Conservation (phyloP, 2,888 invertebrate genomes). For the Patella ulyssiponensis region DNA sequence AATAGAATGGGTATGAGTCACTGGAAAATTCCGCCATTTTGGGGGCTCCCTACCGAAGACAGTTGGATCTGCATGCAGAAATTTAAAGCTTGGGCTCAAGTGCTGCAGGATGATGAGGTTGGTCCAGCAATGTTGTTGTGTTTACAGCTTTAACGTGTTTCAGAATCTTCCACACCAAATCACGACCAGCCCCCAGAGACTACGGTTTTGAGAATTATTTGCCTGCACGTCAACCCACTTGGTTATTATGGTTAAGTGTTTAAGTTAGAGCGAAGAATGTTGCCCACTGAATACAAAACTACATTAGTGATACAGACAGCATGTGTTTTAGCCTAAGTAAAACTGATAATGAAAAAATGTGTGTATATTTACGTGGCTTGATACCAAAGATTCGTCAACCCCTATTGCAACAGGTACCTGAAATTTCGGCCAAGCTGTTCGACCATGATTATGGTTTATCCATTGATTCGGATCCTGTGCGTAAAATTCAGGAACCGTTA, state of each 20-base stretch:
- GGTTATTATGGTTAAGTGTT: background rate
- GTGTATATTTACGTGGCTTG: background rate
- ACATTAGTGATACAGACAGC: background rate
- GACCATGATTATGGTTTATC: background rate
- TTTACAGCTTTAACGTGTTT: background rate
- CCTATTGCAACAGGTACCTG: background rate
- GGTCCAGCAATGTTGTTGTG: background rate
- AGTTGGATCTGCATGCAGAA: background rate
- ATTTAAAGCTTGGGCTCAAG: background rate
- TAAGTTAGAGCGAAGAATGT: background rate
- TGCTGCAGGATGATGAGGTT: background rate
- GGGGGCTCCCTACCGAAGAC: background rate
- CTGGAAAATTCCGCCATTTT: constrained; percentile 4
- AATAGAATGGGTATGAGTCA: background rate
- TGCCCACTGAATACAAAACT: background rate
- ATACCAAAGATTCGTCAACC: background rate
- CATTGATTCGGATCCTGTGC: background rate
- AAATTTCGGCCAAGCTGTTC: background rate
- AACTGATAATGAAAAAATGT: background rate
- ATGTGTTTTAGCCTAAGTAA: background rate
- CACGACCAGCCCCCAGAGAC: background rate
- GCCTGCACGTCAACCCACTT: background rate
- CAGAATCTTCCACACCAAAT: background rate
- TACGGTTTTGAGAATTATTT: background rate
- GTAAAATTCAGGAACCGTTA: background rate